A percentile compares a stretch with the other conserved stretches of the same genome.
Evolutionary conservation across 2,113 vertebrate genomes (phyloP).

Genomic region (Suncus etruscus): DNA sequence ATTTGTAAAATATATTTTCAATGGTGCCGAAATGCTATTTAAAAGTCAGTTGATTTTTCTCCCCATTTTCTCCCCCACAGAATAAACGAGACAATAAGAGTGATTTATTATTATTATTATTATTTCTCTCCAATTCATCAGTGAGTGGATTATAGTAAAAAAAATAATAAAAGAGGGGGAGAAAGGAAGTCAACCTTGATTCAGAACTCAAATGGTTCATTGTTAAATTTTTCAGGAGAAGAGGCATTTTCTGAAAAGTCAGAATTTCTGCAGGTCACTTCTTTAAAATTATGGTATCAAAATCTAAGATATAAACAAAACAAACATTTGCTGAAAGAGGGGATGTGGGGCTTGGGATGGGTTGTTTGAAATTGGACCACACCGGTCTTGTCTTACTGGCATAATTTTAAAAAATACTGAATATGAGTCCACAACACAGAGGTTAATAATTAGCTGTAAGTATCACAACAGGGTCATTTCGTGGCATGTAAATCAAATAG

Average conservation of each 20-base stretch:
- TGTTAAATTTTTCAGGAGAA: slow-evolving; percentile 32
- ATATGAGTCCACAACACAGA: slow-evolving; percentile 16
- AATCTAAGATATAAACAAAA: not conserved
- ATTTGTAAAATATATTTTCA: not conserved
- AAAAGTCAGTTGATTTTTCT: not conserved
- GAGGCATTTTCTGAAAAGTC: slow-evolving; percentile 18
- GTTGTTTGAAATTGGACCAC: slow-evolving; percentile 27
- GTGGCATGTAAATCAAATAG: not conserved
- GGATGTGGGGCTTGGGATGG: not conserved
- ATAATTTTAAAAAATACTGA: not conserved
- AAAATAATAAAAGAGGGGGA: not conserved
- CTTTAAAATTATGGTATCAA: slow-evolving; percentile 20
- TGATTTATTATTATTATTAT: not conserved
- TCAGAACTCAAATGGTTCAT: slow-evolving; percentile 18
- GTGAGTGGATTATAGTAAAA: slow-evolving; percentile 18
- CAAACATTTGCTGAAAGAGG: not conserved
- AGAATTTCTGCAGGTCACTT: not conserved
- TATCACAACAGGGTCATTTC: slow-evolving; percentile 10
- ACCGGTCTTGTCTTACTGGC: slow-evolving; percentile 13
- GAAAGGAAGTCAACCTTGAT: not conserved
- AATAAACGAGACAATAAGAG: not conserved
- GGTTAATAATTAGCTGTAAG: not conserved
- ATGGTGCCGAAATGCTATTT: not conserved
- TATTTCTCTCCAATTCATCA: not conserved
- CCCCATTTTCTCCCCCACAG: not conserved